Evolutionary conservation across 2,888 invertebrate species (phyloP).

Genomic region (Noctuana brunneofusca): DNA sequence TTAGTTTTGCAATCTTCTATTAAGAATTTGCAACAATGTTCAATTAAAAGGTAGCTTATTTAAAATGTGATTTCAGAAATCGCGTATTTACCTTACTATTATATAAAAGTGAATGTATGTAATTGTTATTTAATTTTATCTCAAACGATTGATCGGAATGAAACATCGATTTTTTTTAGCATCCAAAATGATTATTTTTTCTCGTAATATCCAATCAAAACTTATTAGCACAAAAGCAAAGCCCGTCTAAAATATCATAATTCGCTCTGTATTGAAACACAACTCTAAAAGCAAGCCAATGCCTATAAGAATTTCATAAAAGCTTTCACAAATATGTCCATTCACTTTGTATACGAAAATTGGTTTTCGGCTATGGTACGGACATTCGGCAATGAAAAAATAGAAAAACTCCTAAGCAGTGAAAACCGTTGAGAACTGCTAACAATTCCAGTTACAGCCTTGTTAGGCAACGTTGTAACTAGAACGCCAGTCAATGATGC

Average conservation of each 20-base stretch:
- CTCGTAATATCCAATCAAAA: background rate
- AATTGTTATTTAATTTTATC: too few species aligned
- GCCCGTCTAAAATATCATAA: background rate
- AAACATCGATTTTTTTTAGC: too few species aligned
- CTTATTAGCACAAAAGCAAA: background rate
- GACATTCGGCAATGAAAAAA: conserved; percentile 27
- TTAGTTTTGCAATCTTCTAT: too few species aligned
- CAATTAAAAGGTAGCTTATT: too few species aligned
- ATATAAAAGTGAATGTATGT: too few species aligned
- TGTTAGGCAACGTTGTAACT: conserved; percentile 21
- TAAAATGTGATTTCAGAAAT: too few species aligned
- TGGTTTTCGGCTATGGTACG: conserved; percentile 21
- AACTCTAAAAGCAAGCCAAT: background rate
- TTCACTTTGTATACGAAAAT: conserved; percentile 21
- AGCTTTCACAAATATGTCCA: conserved; percentile 9
- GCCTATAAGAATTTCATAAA: conserved; percentile 22
- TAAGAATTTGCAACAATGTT: too few species aligned
- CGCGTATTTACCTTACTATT: too few species aligned
- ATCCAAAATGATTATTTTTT: too few species aligned
- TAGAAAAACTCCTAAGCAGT: background rate
- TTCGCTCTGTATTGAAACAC: background rate
- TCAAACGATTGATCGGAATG: too few species aligned
- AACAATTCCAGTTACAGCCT: conserved; percentile 18
- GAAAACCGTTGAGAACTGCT: conserved; percentile 21
- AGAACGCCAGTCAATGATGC: conserved; percentile 12